Evolutionary conservation across 2,888 invertebrate genomes (phyloP).

Genomic region (Temnothorax ravouxi): DNA sequence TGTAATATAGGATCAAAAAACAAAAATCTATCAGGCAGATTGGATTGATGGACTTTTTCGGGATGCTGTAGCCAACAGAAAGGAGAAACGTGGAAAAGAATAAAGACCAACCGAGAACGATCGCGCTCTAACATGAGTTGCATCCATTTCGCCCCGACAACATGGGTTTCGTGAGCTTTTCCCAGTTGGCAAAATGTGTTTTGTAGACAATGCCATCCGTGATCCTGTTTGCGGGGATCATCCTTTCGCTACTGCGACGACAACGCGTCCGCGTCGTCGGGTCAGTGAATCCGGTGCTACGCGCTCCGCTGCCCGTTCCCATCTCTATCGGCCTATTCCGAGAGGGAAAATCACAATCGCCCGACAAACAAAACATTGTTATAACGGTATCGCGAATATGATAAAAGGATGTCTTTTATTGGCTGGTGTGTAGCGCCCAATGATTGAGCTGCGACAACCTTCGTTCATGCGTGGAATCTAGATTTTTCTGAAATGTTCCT

Average conservation of each 20-base stretch:
- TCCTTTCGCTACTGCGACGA: conserved; percentile 67
- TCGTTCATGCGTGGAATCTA: not conserved
- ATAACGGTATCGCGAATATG: conserved; percentile 19
- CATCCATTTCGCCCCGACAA: conserved; percentile 51
- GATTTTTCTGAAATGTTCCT: not conserved
- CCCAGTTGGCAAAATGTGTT: conserved; percentile 63
- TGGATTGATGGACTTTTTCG: conserved; percentile 25
- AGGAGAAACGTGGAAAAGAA: conserved; percentile 19
- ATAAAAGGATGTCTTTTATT: conserved; percentile 42
- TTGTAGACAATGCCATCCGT: conserved; percentile 62
- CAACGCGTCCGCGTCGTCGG: conserved; percentile 60
- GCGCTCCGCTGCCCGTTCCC: conserved; percentile 58
- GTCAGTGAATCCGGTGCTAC: conserved; percentile 50
- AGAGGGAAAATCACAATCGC: conserved; percentile 41
- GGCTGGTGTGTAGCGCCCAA: conserved; percentile 13
- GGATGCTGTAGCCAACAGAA: not conserved
- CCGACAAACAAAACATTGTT: conserved; percentile 34
- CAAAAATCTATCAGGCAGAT: conserved; percentile 28
- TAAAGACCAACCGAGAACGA: conserved; percentile 45
- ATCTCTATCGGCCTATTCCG: conserved; percentile 45
- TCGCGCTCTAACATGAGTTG: conserved; percentile 55
- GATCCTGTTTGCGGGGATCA: conserved; percentile 72
- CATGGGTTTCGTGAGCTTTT: conserved; percentile 59
- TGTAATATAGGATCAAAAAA: conserved; percentile 23
- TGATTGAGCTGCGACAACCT: conserved; percentile 2